phyloP scores from a whole-genome alignment of 2,113 vertebrate species.

The Erpornis zantholeuca region DNA sequence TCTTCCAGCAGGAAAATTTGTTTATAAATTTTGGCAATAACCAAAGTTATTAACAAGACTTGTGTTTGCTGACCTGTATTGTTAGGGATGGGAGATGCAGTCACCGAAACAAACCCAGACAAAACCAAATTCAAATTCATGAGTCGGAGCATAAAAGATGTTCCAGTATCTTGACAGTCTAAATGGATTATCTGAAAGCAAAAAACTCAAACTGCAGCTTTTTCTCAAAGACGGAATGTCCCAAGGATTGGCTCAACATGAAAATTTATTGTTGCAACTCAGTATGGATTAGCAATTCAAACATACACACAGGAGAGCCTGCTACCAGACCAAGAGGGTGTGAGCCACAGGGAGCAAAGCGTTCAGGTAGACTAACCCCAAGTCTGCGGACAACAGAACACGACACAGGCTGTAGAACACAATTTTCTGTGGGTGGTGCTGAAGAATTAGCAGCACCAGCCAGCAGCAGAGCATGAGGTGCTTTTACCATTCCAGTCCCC shows the following conservation, averaged over 20 bases:
- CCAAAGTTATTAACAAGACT: background rate
- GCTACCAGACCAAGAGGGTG: background rate
- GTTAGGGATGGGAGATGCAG: background rate
- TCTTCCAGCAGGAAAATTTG: background rate
- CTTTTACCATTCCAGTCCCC: background rate
- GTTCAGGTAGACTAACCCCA: accelerated
- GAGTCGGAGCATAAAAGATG: background rate
- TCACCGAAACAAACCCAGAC: background rate
- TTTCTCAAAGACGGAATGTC: background rate
- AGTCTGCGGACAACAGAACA: background rate
- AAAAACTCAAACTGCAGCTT: background rate
- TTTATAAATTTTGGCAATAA: background rate
- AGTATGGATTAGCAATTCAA: background rate
- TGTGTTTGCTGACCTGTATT: background rate
- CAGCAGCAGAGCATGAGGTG: background rate
- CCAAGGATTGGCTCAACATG: background rate
- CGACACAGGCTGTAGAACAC: accelerated
- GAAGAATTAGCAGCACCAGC: background rate
- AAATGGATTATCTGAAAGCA: background rate
- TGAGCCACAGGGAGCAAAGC: accelerated
- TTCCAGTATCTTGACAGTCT: background rate
- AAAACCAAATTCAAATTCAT: background rate
- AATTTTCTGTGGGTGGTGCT: background rate
- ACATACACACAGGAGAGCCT: accelerated
- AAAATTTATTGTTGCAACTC: background rate